Conservation (phyloP, 2,113 vertebrate genomes). For the Paedocypris sp. region DNA sequence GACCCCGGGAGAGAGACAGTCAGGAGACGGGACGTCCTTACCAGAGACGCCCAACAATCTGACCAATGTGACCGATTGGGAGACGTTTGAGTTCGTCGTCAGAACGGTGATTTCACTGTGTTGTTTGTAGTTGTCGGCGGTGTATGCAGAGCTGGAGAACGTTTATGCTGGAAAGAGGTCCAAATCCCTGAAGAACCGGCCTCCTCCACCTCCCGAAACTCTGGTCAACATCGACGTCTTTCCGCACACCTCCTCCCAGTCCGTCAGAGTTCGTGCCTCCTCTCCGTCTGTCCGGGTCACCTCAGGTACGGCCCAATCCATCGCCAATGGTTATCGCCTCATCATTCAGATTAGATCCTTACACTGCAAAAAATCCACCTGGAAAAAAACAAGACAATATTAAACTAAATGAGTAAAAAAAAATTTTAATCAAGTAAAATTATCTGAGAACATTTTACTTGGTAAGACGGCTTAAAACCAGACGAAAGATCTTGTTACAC, state of each 20-base stretch:
- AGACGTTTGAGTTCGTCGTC: not conserved
- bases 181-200: slow-evolving; percentile 57
- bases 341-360: too few relatives aligned
- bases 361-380: too few relatives aligned
- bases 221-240: slow-evolving; percentile 55
- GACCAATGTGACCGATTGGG: slow-evolving; percentile 41
- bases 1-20: slow-evolving; percentile 86
- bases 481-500: too few relatives aligned
- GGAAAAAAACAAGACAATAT: too few relatives aligned
- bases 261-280: slow-evolving; percentile 41
- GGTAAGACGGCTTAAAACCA: too few relatives aligned
- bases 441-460: too few relatives aligned
- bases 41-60: slow-evolving; percentile 91
- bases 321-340: too few relatives aligned
- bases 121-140: slow-evolving; percentile 74
- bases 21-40: slow-evolving; percentile 87
- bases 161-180: slow-evolving; percentile 76
- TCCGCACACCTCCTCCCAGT: slow-evolving; percentile 53
- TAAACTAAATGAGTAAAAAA: too few relatives aligned
- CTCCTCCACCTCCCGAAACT: slow-evolving; percentile 64
- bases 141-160: slow-evolving; percentile 87
- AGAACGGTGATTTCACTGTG: slow-evolving; percentile 1
- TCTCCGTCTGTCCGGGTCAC: slow-evolving; percentile 52
- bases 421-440: too few relatives aligned
- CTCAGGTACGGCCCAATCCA: slow-evolving; percentile 61